Percentiles rank a stretch among this genome's conserved stretches.
phyloP scores from a whole-genome alignment of 2,113 vertebrate species.

The Pantherophis guttatus region DNA sequence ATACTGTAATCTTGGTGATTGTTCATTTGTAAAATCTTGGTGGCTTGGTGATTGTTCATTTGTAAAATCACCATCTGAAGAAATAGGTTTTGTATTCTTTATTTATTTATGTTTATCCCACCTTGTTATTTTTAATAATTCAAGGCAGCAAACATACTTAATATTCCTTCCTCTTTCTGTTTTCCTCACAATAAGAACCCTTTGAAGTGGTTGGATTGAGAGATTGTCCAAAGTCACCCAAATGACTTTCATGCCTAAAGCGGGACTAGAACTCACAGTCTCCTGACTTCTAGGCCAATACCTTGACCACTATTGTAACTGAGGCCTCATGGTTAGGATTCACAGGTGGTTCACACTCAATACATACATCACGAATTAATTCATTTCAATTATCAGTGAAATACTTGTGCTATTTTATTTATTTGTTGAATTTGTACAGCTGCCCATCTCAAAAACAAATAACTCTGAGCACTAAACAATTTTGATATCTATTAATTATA shows the following conservation, averaged over 20 bases:
- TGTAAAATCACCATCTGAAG: conserved; percentile 85
- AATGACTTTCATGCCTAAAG: not conserved
- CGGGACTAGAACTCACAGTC: not conserved
- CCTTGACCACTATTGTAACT: conserved; percentile 65
- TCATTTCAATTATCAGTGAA: conserved; percentile 69
- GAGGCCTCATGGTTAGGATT: conserved; percentile 78
- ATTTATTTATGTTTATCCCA: not conserved
- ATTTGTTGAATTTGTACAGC: conserved; percentile 26
- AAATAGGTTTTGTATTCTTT: conserved; percentile 86
- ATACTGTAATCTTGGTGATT: conserved; percentile 76
- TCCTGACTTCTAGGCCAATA: not conserved
- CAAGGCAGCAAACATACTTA: not conserved
- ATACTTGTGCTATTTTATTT: conserved; percentile 77
- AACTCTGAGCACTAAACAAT: not conserved
- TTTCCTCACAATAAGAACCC: not conserved
- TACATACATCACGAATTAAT: conserved; percentile 80
- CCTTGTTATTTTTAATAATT: not conserved
- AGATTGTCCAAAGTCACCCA: not conserved
- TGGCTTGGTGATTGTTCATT: conserved; percentile 89
- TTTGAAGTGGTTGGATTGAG: not conserved
- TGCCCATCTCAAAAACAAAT: not conserved
- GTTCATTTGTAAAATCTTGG: conserved; percentile 80
- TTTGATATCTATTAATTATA: not conserved
- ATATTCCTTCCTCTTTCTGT: not conserved
- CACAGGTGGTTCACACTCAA: conserved; percentile 72